Evolutionary conservation across 2,888 invertebrate genomes (phyloP).

Genomic region (Thera obeliscata): DNA sequence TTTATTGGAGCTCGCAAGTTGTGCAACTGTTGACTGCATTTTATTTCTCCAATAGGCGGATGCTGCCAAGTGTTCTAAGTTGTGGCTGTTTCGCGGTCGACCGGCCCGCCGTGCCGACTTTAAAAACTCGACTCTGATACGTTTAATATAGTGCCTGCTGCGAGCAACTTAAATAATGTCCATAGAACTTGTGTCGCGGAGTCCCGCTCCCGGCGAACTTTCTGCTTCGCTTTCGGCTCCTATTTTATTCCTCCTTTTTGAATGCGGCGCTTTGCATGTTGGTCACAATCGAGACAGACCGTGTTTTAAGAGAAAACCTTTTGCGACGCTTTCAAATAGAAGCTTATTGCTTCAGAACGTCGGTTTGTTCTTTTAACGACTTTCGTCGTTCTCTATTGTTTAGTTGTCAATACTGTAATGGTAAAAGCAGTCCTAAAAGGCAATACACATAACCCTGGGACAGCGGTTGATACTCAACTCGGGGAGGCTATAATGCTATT

Average conservation of each 20-base stretch:
- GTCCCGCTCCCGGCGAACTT: conserved; percentile 66
- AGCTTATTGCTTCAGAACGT: conserved; percentile 68
- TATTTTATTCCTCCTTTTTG: conserved; percentile 71
- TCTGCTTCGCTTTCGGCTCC: conserved; percentile 69
- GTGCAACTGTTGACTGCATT: conserved; percentile 74
- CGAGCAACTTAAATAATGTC: conserved; percentile 76
- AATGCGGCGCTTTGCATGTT: conserved; percentile 72
- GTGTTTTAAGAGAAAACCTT: conserved; percentile 71
- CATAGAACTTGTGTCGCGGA: conserved; percentile 71
- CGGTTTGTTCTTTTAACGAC: conserved; percentile 66
- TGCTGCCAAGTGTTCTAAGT: conserved; percentile 71
- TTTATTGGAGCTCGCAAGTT: conserved; percentile 42
- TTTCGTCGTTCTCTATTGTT: conserved; percentile 55
- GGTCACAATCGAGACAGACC: conserved; percentile 64
- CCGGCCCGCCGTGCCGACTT: conserved; percentile 72
- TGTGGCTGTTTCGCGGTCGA: conserved; percentile 72
- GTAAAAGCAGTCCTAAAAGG: conserved; percentile 63
- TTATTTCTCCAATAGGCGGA: conserved; percentile 74
- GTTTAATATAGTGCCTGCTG: conserved; percentile 71
- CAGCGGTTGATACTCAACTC: conserved; percentile 75
- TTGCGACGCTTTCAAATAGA: conserved; percentile 69
- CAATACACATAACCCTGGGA: conserved; percentile 67
- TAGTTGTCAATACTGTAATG: conserved; percentile 63
- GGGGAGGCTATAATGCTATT: conserved; percentile 78
- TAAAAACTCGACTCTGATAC: conserved; percentile 73